Percentiles rank a stretch among this genome's conserved stretches.
These are phyloP conservation scores for Cerastis rubricosa DNA, from an alignment of 2,888 invertebrate species.

Conservation along the genomic window DNA sequence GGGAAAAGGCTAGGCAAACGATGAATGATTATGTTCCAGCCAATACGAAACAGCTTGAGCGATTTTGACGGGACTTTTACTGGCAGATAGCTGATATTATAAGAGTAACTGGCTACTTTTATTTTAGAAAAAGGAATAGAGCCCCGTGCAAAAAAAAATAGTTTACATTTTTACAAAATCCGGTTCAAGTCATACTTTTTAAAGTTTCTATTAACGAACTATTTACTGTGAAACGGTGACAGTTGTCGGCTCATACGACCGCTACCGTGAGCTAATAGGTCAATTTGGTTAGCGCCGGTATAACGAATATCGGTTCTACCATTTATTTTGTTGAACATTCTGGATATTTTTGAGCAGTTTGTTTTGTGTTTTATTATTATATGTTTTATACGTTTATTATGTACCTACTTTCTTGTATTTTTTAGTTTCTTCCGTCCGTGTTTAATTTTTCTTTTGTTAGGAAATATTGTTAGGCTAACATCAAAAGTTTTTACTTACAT, in stretches of 20 bases:
- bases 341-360: neutral
- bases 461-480: constrained; percentile 1
- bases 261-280: constrained; percentile 12
- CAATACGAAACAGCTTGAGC: too few species aligned
- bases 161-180: too few species aligned
- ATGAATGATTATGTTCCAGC: too few species aligned
- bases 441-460: neutral
- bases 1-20: too few species aligned
- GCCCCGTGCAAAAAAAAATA: too few species aligned
- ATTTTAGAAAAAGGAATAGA: too few species aligned
- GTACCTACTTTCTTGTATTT: neutral
- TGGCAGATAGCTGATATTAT: too few species aligned
- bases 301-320: constrained; percentile 5
- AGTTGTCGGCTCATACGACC: neutral
- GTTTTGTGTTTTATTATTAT: neutral
- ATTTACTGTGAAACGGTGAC: neutral
- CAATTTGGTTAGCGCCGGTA: constrained; percentile 23
- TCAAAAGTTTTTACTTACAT: constrained; percentile 13
- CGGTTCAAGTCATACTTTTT: too few species aligned
- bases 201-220: too few species aligned
- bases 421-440: neutral
- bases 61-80: too few species aligned
- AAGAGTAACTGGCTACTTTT: too few species aligned
- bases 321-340: constrained; percentile 19
- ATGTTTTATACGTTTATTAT: neutral